A percentile compares a stretch with the other conserved stretches of the same genome.
These are phyloP conservation scores for Ectemnius cavifrons DNA, from an alignment of 2,888 invertebrate species.

Conservation along the genomic window DNA sequence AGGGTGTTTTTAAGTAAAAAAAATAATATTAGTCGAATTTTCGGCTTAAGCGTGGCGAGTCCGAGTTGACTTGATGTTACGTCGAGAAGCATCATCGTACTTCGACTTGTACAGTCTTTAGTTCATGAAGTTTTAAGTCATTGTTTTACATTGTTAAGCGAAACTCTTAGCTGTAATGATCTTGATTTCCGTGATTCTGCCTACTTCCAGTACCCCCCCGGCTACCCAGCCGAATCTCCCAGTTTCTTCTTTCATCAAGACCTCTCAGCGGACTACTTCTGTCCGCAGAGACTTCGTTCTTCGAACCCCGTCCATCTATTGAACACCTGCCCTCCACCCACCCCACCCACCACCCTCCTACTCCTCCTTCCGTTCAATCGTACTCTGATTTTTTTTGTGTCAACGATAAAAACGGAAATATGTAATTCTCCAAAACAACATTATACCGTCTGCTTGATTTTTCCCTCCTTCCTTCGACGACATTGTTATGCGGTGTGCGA, in stretches of 20 bases:
- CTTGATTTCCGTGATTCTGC: constrained; percentile 39
- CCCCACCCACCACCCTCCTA: constrained; percentile 4
- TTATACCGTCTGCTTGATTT: constrained; percentile 37
- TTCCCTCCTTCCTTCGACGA: constrained; percentile 23
- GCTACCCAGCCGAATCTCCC: constrained; percentile 1
- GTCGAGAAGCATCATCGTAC: constrained; percentile 66
- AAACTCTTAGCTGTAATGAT: constrained; percentile 54
- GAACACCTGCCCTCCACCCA: background rate
- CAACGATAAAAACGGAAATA: constrained; percentile 20
- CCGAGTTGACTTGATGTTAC: constrained; percentile 64
- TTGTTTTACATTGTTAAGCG: constrained; percentile 74
- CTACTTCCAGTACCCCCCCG: constrained; percentile 8
- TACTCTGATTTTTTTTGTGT: constrained; percentile 34
- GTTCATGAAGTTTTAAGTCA: constrained; percentile 72
- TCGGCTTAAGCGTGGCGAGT: constrained; percentile 70
- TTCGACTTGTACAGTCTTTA: constrained; percentile 75
- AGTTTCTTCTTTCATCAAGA: background rate
- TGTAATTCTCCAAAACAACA: constrained; percentile 46
- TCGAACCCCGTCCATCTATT: constrained; percentile 9
- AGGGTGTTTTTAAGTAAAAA: constrained; percentile 74
- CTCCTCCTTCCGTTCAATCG: constrained; percentile 30
- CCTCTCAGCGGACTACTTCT: background rate
- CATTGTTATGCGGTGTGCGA: constrained; percentile 51
- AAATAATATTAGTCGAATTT: constrained; percentile 63
- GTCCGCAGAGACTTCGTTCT: background rate